phyloP scores from a whole-genome alignment of 2,888 invertebrate species.

The Leucoma salicis region DNA sequence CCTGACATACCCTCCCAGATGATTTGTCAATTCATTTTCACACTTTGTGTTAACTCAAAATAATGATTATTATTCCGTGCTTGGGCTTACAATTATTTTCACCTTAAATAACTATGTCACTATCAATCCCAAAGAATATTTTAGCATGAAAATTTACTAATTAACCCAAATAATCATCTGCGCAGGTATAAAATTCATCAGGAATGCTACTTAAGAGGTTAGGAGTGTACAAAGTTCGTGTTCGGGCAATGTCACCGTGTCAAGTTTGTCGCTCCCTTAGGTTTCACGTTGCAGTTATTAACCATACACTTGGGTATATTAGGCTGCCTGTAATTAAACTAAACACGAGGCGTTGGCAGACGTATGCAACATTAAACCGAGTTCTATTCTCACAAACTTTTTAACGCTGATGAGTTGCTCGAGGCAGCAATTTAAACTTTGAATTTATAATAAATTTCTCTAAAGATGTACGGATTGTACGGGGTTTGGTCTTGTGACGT shows the following conservation, averaged over 20 bases:
- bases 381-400: constrained; percentile 54
- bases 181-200: too few relatives aligned
- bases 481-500: constrained; percentile 46
- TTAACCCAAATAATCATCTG: too few relatives aligned
- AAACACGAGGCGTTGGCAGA: constrained; percentile 50
- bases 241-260: constrained; percentile 10
- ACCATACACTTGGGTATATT: constrained; percentile 43
- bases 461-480: constrained; percentile 43
- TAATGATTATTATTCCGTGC: too few relatives aligned
- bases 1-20: too few relatives aligned
- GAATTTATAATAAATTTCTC: constrained; percentile 65
- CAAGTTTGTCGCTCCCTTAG: constrained; percentile 21
- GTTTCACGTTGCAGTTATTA: constrained; percentile 48
- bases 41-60: too few relatives aligned
- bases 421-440: constrained; percentile 67
- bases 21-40: too few relatives aligned
- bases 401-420: constrained; percentile 70
- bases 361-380: constrained; percentile 47
- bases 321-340: constrained; percentile 53
- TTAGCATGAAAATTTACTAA: too few relatives aligned
- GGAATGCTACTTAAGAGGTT: too few relatives aligned
- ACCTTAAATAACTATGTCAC: too few relatives aligned
- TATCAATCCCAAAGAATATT: too few relatives aligned
- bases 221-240: too few relatives aligned
- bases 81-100: too few relatives aligned